These are phyloP conservation scores for Agonopterix arenella DNA, from an alignment of 2,888 invertebrate species.

Conservation along the genomic window DNA sequence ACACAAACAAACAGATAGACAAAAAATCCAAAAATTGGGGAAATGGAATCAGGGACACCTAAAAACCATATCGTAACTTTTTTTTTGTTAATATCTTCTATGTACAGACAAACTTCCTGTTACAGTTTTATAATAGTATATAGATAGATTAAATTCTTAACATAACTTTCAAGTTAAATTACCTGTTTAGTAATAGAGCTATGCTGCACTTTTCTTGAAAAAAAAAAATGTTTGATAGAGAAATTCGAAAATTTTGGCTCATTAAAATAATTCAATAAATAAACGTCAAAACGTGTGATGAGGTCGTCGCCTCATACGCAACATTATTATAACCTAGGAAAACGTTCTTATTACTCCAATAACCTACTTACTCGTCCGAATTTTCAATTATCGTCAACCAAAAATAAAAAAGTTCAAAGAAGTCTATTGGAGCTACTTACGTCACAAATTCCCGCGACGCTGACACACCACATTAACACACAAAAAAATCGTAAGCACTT, in stretches of 20 bases:
- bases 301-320: not conserved
- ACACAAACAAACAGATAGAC: too few species aligned
- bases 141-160: too few species aligned
- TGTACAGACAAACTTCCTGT: too few species aligned
- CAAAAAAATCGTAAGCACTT: slow-evolving; percentile 31
- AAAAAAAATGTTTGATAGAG: too few species aligned
- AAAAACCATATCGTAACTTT: too few species aligned
- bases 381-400: slow-evolving; percentile 16
- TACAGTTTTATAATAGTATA: too few species aligned
- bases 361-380: slow-evolving; percentile 15
- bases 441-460: slow-evolving; percentile 19
- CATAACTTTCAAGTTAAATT: too few species aligned
- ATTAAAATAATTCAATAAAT: not conserved
- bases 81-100: too few species aligned
- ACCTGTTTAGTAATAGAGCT: too few species aligned
- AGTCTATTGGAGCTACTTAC: slow-evolving; percentile 22
- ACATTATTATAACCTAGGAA: not conserved
- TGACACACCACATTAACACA: slow-evolving; percentile 29
- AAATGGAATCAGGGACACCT: too few species aligned
- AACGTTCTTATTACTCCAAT: slow-evolving; percentile 10
- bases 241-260: not conserved
- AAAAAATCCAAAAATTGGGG: too few species aligned
- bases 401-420: slow-evolving; percentile 22
- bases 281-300: not conserved
- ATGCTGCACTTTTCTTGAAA: too few species aligned